phyloP scores from a whole-genome alignment of 2,797 vertebrate genomes.

The Lemur catta region DNA sequence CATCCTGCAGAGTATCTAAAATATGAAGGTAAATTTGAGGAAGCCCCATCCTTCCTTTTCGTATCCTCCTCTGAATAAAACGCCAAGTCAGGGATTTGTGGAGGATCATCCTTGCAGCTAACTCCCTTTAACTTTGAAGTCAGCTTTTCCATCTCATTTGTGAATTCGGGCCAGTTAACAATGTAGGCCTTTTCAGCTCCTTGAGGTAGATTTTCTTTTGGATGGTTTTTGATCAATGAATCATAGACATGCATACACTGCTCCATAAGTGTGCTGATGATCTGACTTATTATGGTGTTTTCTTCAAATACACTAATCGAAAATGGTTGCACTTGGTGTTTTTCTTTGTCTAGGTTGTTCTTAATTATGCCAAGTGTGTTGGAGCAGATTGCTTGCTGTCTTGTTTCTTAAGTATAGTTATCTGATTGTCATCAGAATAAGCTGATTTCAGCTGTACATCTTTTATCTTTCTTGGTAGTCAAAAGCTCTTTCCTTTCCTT shows the following conservation, averaged over 20 bases:
- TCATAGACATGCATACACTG: slow-evolving; percentile 55
- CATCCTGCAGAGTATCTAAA: neutral
- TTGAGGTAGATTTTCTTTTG: slow-evolving; percentile 39
- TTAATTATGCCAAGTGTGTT: slow-evolving; percentile 64
- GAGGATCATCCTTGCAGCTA: neutral
- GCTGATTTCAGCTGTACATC: neutral
- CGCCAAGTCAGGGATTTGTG: slow-evolving; percentile 42
- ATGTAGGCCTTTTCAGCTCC: neutral
- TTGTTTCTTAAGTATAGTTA: neutral
- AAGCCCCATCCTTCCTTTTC: slow-evolving; percentile 24
- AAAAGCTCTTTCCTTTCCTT: neutral
- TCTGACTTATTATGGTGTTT: slow-evolving; percentile 47
- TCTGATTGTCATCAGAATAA: slow-evolving; percentile 11
- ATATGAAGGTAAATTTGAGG: neutral
- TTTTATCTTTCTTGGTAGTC: neutral
- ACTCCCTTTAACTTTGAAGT: neutral
- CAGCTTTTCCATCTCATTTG: neutral
- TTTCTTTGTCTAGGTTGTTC: slow-evolving; percentile 51
- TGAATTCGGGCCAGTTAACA: neutral
- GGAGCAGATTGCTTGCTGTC: neutral
- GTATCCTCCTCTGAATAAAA: slow-evolving; percentile 55
- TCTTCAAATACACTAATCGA: slow-evolving; percentile 20
- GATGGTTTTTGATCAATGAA: slow-evolving; percentile 26
- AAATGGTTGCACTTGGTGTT: slow-evolving; percentile 16
- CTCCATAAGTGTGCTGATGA: slow-evolving; percentile 60